Percentiles rank a stretch among this genome's conserved stretches.
phyloP scores from a whole-genome alignment of 2,797 vertebrate species.

The Xenops minutus region DNA sequence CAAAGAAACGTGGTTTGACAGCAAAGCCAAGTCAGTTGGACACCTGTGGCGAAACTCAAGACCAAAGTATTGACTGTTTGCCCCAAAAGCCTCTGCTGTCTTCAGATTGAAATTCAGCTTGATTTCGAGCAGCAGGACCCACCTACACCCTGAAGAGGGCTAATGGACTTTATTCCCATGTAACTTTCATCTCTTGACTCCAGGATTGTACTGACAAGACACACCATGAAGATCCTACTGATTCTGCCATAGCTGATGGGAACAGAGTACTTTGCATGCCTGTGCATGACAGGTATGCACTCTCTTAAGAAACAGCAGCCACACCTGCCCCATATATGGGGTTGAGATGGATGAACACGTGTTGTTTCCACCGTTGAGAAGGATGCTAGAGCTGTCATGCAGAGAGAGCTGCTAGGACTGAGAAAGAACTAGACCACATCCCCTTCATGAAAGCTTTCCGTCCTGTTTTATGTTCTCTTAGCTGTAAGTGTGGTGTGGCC shows the following conservation, averaged over 20 bases:
- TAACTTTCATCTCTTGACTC: background rate
- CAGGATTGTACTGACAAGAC: background rate
- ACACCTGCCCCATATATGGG: accelerated
- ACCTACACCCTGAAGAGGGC: accelerated
- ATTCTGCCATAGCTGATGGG: background rate
- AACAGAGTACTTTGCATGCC: background rate
- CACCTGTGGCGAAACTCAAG: background rate
- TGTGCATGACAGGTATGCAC: background rate
- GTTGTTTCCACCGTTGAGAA: background rate
- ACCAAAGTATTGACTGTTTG: background rate
- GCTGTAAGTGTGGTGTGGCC: accelerated
- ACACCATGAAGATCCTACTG: background rate
- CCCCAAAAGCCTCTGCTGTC: background rate
- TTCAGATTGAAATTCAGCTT: background rate
- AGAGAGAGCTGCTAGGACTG: background rate
- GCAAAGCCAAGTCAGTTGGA: background rate
- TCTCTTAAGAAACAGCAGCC: background rate
- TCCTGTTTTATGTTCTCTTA: background rate
- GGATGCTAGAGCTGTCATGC: background rate
- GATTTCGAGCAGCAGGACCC: background rate
- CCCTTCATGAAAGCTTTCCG: background rate
- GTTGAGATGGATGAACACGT: background rate
- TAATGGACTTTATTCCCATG: background rate
- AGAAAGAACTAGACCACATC: background rate
- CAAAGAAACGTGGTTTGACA: background rate